phyloP scores from a whole-genome alignment of 2,888 invertebrate species.

The Leptopterna dolabrata region DNA sequence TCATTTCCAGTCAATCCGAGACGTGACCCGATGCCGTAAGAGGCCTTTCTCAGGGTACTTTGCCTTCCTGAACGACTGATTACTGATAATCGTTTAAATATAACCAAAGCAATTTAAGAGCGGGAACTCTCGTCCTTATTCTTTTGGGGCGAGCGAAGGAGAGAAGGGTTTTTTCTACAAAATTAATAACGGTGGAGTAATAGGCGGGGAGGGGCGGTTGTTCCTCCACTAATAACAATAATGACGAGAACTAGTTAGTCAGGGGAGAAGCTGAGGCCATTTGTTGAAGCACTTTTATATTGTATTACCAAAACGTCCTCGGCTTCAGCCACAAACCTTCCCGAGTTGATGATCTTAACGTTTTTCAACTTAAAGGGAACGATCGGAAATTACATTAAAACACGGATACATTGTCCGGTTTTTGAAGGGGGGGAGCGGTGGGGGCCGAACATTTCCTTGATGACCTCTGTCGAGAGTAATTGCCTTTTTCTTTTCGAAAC shows the following conservation, averaged over 20 bases:
- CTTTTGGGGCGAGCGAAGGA: background rate
- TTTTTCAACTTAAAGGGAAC: constrained; percentile 42
- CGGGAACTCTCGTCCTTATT: background rate
- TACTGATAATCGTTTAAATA: constrained; percentile 61
- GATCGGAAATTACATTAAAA: constrained; percentile 54
- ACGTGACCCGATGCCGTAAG: constrained; percentile 53
- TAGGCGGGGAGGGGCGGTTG: constrained; percentile 47
- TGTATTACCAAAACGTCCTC: constrained; percentile 49
- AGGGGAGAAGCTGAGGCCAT: constrained; percentile 31
- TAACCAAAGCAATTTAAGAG: constrained; percentile 60
- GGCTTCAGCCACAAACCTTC: background rate
- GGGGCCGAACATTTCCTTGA: background rate
- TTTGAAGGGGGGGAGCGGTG: background rate
- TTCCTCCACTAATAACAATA: constrained; percentile 54
- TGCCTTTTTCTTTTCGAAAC: constrained; percentile 35
- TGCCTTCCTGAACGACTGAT: constrained; percentile 56
- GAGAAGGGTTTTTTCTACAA: constrained; percentile 50
- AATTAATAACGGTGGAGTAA: constrained; percentile 56
- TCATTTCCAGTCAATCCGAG: constrained; percentile 55
- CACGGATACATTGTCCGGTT: constrained; percentile 39
- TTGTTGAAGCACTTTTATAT: constrained; percentile 54
- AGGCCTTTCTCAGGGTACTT: constrained; percentile 51
- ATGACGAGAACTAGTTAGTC: constrained; percentile 55
- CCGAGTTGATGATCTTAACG: constrained; percentile 40
- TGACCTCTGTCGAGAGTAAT: constrained; percentile 36